Evolutionary conservation across 2,797 vertebrate species (phyloP).

Genomic region (Anguilla pacifica): DNA sequence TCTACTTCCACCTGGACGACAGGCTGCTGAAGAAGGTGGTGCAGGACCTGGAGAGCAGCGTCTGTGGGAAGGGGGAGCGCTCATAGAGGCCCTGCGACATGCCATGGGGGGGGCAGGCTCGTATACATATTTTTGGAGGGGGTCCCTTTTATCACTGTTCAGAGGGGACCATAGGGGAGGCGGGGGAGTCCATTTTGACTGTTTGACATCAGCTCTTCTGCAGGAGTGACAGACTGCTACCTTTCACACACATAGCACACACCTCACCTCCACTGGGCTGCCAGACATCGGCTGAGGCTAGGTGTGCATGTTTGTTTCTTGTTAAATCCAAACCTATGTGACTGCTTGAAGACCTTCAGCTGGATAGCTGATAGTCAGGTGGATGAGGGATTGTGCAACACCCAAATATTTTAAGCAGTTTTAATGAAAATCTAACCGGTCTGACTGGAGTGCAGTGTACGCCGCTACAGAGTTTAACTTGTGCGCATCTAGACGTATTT

Average conservation of each 20-base stretch:
- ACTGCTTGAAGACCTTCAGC: not conserved
- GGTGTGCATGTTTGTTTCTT: not conserved
- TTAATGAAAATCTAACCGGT: not conserved
- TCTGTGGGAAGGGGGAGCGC: constrained; percentile 37
- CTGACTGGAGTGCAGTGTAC: not conserved
- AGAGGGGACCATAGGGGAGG: no score
- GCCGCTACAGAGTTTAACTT: no score
- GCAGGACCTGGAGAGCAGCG: constrained; percentile 78
- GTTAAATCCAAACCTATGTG: no score
- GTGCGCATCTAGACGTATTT: no score
- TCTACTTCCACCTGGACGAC: constrained; percentile 84
- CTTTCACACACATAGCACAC: not conserved
- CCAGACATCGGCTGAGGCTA: not conserved
- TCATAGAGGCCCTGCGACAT: not conserved
- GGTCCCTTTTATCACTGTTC: not conserved
- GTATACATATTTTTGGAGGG: not conserved
- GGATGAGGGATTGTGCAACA: not conserved
- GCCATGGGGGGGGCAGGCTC: no score
- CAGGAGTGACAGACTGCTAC: not conserved
- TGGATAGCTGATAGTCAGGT: not conserved
- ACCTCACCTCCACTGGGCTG: not conserved
- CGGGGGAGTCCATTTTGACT: not conserved
- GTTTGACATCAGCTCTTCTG: not conserved
- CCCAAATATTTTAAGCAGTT: not conserved
- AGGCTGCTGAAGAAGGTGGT: constrained; percentile 77